Percentiles rank a stretch among this genome's conserved stretches.
phyloP scores from a whole-genome alignment of 2,888 invertebrate genomes.

The Auanema freiburgensis region DNA sequence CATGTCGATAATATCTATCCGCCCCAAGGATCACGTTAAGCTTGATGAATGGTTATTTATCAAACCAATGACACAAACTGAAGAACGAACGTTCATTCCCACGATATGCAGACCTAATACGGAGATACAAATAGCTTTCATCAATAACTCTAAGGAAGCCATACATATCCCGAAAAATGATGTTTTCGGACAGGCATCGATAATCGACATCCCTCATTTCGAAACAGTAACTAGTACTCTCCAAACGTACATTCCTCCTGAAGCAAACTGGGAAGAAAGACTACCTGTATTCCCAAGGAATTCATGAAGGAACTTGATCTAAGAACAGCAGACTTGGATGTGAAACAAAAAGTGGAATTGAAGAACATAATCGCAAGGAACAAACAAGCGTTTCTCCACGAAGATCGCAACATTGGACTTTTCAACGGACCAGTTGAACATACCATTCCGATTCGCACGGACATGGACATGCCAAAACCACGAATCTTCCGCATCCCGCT shows the following conservation, averaged over 20 bases:
- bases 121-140: background rate
- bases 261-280: constrained; percentile 10
- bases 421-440: constrained; percentile 11
- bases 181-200: too few species aligned
- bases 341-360: background rate
- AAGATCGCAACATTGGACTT: constrained; percentile 4
- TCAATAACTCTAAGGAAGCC: too few species aligned
- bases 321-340: background rate
- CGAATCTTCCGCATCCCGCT: constrained; percentile 3
- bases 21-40: too few species aligned
- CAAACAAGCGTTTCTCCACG: constrained; percentile 8
- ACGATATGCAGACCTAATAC: background rate
- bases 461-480: constrained; percentile 7
- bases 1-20: too few species aligned
- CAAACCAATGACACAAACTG: too few species aligned
- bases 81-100: too few species aligned
- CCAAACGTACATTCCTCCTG: constrained; percentile 3
- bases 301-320: background rate
- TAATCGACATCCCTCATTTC: too few species aligned
- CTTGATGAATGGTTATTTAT: too few species aligned
- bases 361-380: background rate
- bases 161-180: too few species aligned
- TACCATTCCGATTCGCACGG: constrained; percentile 1
- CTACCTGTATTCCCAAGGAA: background rate
- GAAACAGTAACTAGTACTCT: too few species aligned